phyloP scores from a whole-genome alignment of 2,797 vertebrate genomes.

The Limnodromus scolopaceus region DNA sequence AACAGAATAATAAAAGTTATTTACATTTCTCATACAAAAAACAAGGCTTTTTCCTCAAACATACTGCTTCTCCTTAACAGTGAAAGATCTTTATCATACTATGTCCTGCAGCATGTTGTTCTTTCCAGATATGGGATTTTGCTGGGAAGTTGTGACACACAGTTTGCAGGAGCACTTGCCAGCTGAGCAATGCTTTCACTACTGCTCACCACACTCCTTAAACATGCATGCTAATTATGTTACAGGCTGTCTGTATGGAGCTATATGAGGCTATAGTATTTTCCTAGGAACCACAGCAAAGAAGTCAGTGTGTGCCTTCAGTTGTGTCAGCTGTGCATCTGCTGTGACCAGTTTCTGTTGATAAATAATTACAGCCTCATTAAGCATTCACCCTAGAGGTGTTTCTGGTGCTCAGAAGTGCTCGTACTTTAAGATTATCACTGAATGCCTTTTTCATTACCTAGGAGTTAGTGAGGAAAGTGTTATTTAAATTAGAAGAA shows the following conservation, averaged over 20 bases:
- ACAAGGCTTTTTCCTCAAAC: neutral
- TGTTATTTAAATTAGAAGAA: neutral
- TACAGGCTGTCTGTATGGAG: neutral
- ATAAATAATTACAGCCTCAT: neutral
- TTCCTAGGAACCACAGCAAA: neutral
- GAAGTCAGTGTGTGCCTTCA: neutral
- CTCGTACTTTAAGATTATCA: neutral
- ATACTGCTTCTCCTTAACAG: neutral
- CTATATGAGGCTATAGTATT: neutral
- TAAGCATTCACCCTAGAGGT: neutral
- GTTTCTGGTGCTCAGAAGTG: neutral
- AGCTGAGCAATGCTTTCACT: conserved; percentile 20
- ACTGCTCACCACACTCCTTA: neutral
- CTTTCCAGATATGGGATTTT: neutral
- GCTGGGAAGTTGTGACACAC: conserved; percentile 18
- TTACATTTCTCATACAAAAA: neutral
- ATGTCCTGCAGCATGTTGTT: neutral
- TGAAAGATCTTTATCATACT: neutral
- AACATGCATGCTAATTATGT: neutral
- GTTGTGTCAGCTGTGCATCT: neutral
- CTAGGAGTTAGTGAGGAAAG: neutral
- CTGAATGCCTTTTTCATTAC: neutral
- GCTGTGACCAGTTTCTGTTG: neutral
- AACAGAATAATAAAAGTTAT: neutral
- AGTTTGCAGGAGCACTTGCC: neutral